Percentiles rank a stretch among this genome's conserved stretches.
These are phyloP conservation scores for Caenorhabditis doughertyi DNA, from an alignment of 2,888 invertebrate genomes.

Conservation along the genomic window DNA sequence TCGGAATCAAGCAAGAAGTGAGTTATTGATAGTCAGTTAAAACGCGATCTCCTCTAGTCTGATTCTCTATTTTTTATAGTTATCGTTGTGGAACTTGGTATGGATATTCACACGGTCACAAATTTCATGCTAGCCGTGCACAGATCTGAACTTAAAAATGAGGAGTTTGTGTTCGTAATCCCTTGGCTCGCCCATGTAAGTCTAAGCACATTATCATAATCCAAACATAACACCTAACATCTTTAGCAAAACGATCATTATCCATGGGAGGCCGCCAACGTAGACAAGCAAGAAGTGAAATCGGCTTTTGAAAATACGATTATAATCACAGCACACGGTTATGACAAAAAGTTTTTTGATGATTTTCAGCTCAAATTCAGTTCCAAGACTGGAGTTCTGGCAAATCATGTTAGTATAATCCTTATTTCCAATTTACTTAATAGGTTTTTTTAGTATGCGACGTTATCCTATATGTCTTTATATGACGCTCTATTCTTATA, in stretches of 20 bases:
- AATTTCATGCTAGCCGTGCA: conserved; percentile 79
- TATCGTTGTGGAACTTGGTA: conserved; percentile 81
- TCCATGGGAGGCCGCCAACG: conserved; percentile 81
- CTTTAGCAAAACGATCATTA: conserved; percentile 77
- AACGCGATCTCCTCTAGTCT: neutral
- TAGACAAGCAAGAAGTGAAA: conserved; percentile 81
- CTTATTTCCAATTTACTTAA: neutral
- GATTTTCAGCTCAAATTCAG: conserved; percentile 80
- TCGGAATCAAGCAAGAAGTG: conserved; percentile 74
- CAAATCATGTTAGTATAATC: conserved; percentile 76
- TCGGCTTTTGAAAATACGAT: conserved; percentile 79
- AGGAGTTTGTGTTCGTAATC: conserved; percentile 80
- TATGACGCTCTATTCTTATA: conserved; percentile 82
- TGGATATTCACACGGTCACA: conserved; percentile 78
- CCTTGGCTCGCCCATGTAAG: conserved; percentile 81
- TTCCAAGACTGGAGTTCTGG: conserved; percentile 78
- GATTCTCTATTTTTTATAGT: conserved; percentile 64
- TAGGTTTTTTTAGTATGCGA: conserved; percentile 77
- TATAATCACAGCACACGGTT: conserved; percentile 82
- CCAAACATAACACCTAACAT: conserved; percentile 1
- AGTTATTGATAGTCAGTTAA: conserved; percentile 15
- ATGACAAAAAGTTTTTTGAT: conserved; percentile 82
- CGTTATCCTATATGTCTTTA: conserved; percentile 80
- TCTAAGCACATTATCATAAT: neutral
- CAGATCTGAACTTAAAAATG: conserved; percentile 75